Conservation (phyloP, 2,888 invertebrate species). For the Tipula confusa region DNA sequence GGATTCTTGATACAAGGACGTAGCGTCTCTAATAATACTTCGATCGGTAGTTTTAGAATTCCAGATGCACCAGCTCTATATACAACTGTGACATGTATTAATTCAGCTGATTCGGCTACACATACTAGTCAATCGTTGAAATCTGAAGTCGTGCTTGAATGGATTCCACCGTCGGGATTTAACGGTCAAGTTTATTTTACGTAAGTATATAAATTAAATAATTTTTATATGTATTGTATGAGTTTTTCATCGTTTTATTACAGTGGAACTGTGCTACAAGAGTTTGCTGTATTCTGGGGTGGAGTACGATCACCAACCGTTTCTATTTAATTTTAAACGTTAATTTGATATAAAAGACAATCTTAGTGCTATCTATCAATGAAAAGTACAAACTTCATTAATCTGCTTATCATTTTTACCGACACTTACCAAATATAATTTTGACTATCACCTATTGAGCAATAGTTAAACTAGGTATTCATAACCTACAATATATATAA, state of each 20-base stretch:
- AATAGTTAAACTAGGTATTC: too few species aligned
- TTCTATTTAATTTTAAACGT: background rate
- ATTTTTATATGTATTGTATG: background rate
- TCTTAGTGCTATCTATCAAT: too few species aligned
- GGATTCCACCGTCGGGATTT: background rate
- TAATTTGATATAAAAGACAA: too few species aligned
- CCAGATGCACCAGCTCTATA: background rate
- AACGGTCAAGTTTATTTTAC: background rate
- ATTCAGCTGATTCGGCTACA: background rate
- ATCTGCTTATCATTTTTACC: too few species aligned
- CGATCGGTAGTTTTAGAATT: background rate
- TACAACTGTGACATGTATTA: background rate
- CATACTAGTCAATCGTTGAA: background rate
- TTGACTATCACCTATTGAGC: too few species aligned
- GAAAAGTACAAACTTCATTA: too few species aligned
- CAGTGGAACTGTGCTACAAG: background rate
- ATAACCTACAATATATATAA: too few species aligned
- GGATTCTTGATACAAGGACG: background rate
- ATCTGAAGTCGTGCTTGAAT: background rate
- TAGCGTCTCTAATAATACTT: background rate
- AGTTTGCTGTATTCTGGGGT: background rate
- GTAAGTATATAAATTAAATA: background rate
- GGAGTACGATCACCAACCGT: background rate
- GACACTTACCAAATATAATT: too few species aligned
- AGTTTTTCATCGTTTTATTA: background rate